Evolutionary conservation across 1,140 invertebrate genomes (phyloP), one percentile per base, ranked within the genome.

Genomic region (Lordiphosa stackelbergi): DNA sequence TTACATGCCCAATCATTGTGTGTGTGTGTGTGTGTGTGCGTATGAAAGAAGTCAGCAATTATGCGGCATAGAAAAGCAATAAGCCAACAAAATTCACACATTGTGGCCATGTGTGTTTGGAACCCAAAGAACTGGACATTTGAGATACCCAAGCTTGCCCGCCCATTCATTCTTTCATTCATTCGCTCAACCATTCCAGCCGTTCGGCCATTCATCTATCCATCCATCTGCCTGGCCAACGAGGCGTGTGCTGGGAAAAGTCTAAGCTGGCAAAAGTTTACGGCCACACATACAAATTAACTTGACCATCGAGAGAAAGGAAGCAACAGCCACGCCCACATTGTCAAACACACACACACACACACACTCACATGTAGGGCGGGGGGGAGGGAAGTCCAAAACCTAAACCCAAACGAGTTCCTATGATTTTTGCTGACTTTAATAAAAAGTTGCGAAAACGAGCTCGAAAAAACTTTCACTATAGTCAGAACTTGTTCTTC

Each of bases 81-180:
- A 79, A 79, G 75, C 74, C 75, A 79, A 79, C 74, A 79, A 75
- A 79, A 79, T 81, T 81, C 75, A 79, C 75, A 79, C 75, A 79
- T 79, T 83, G 77, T 75, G 74, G 59, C 55, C 59, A 66, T 66
- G 24, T 31, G 42, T 45, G 9, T 45, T 9, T 47, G 47, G 43
- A 47, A 55, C 11, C 53, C 47, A 41, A 45, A 28, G 54, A 81
- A 64, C 71, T 79, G 74, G 71, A 73, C 71, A 75, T 83, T 79
- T 75, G 66, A 79, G 74, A 79, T 79, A 79, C 74, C 51, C 53
- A 41, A 22, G 37, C 40, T 6, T 31, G 64, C 36, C 54, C 48
- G 31, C 19, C 51, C 35, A 42, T 53, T 31, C 60, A 45, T 22
- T 45, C 36, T 38, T 38, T 24, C 48, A 51, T 64, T 53, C 53